Evolutionary conservation across 2,888 invertebrate species (phyloP).

Genomic region (Oxycera nigricornis): DNA sequence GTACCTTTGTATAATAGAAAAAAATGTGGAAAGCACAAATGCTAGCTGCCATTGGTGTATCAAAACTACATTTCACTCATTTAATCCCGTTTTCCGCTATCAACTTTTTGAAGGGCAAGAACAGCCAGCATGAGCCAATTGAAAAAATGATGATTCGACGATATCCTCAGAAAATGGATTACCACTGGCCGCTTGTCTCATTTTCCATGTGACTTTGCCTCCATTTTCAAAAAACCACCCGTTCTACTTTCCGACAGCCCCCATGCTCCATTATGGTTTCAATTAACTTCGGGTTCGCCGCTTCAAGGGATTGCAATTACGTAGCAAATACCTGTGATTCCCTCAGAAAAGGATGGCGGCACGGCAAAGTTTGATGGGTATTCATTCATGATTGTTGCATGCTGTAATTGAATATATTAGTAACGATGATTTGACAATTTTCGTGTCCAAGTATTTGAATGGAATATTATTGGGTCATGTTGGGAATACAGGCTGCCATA

Average conservation of each 20-base stretch:
- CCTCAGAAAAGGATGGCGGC: not conserved
- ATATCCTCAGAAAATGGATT: not conserved
- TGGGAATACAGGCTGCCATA: too few species aligned
- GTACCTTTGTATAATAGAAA: too few species aligned
- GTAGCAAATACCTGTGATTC: not conserved
- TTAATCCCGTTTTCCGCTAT: too few species aligned
- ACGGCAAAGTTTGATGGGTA: not conserved
- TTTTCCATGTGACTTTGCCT: not conserved
- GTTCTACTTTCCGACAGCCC: not conserved
- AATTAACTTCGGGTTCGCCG: slow-evolving; percentile 12
- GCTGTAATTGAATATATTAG: too few species aligned
- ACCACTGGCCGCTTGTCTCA: not conserved
- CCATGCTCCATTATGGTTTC: slow-evolving; percentile 2
- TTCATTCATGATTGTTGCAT: not conserved
- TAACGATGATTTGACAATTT: too few species aligned
- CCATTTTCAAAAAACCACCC: not conserved
- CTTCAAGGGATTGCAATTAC: not conserved
- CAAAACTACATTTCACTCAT: too few species aligned
- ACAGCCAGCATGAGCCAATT: not conserved
- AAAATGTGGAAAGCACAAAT: too few species aligned
- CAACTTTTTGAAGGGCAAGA: too few species aligned
- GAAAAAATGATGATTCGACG: not conserved
- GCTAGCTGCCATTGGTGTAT: too few species aligned
- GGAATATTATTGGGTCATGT: too few species aligned
- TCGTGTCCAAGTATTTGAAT: too few species aligned